Conservation (phyloP, 2,797 vertebrate species). For the Siniperca scherzeri region DNA sequence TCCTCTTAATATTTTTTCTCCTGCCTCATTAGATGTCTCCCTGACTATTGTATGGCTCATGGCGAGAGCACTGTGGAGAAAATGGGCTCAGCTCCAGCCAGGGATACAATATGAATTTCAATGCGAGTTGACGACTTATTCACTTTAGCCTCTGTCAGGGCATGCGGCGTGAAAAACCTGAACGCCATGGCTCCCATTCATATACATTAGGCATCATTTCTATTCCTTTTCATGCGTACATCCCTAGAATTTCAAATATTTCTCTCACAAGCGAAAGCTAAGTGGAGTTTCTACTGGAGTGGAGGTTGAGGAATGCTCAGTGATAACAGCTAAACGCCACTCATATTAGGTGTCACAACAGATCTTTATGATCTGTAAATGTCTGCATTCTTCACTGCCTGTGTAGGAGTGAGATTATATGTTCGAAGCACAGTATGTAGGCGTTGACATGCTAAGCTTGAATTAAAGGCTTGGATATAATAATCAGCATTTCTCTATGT, state of each 20-base stretch:
- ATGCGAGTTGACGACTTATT: conserved; percentile 76
- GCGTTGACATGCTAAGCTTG: conserved; percentile 33
- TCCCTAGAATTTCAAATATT: conserved; percentile 56
- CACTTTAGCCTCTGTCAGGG: conserved; percentile 68
- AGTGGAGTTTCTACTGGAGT: conserved; percentile 35
- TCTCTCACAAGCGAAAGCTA: conserved; percentile 29
- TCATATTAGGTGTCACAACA: conserved; percentile 56
- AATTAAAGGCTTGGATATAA: conserved; percentile 33
- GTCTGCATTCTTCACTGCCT: background rate
- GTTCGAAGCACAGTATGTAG: conserved; percentile 23
- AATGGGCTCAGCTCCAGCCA: conserved; percentile 69
- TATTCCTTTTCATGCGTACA: conserved; percentile 59
- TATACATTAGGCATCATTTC: conserved; percentile 68
- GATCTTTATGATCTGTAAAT: conserved; percentile 55
- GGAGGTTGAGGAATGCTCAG: conserved; percentile 44
- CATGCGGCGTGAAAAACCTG: conserved; percentile 69
- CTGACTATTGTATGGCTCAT: conserved; percentile 67
- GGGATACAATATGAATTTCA: conserved; percentile 75
- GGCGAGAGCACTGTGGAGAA: conserved; percentile 64
- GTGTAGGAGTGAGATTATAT: conserved; percentile 43
- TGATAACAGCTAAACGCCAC: conserved; percentile 48
- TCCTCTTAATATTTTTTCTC: conserved; percentile 64
- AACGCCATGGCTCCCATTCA: conserved; percentile 59
- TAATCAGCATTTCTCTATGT: conserved; percentile 25
- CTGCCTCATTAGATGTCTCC: conserved; percentile 76